Evolutionary conservation across 2,797 vertebrate species (phyloP).

Genomic region (Siniperca undulata): DNA sequence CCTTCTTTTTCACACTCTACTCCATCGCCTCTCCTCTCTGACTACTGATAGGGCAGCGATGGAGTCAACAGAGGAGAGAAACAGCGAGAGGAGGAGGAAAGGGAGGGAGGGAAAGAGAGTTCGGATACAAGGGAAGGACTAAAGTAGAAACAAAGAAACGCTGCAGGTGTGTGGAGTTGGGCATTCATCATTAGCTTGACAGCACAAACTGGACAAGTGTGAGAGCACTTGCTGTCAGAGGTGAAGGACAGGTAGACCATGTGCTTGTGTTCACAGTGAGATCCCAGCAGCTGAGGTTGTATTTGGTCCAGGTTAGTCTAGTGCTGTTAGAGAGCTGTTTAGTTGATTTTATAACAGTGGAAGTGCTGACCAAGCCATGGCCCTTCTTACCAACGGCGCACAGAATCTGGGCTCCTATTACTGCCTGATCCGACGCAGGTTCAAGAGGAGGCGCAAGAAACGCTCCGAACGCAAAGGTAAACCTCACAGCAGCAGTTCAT

Average conservation of each 20-base stretch:
- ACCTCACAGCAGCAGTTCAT: slow-evolving; percentile 1
- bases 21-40: slow-evolving; percentile 59
- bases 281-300: slow-evolving; percentile 34
- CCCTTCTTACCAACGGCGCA: slow-evolving; percentile 68
- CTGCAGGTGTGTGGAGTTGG: slow-evolving; percentile 68
- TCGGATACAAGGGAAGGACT: slow-evolving; percentile 61
- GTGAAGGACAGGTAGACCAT: slow-evolving; percentile 37
- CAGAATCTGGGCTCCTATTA: slow-evolving; percentile 81
- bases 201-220: slow-evolving; percentile 11
- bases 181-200: slow-evolving; percentile 14
- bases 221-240: slow-evolving; percentile 2
- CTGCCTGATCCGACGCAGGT: slow-evolving; percentile 77
- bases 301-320: slow-evolving; percentile 8
- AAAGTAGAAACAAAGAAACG: slow-evolving; percentile 72
- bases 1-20: slow-evolving; percentile 54
- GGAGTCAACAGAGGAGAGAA: slow-evolving; percentile 70
- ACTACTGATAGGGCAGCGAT: slow-evolving; percentile 76
- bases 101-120: slow-evolving; percentile 58
- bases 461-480: slow-evolving; percentile 90
- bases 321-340: slow-evolving; percentile 36
- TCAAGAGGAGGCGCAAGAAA: slow-evolving; percentile 89
- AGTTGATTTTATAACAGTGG: neutral
- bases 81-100: slow-evolving; percentile 48
- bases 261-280: slow-evolving; percentile 35
- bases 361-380: slow-evolving; percentile 71